Base-by-base conservation (phyloP, 2,888 invertebrate genomes). In the Hypomecis atomaria region DNA sequence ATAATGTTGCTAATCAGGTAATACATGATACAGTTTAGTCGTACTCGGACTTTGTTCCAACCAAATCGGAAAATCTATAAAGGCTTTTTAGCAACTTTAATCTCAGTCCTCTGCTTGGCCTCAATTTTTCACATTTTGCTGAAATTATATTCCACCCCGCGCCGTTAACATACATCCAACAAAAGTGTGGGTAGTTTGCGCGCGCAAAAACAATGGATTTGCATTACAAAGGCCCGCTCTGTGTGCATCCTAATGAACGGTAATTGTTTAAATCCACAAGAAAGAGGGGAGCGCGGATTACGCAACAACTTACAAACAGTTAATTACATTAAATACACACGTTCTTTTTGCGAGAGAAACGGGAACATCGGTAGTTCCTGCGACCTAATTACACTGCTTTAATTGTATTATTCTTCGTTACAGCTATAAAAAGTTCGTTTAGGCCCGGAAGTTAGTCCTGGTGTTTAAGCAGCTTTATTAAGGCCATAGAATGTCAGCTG, bases 201-300 rank as follows among this genome's bases (percentile, higher is more conserved):
- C 75, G 75, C 73, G 78, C 78, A 82, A 84, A 86, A 86, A 87
- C 87, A 85, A 83, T 79, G 81, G 75, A 85, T 87, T 86, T 87
- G 84, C 88, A 87, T 88, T 79, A 85, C 86, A 88, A 87, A 86
- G 81, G 79, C 84, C 68, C 66, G 74, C 72, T 72, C 71, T 73
- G 76, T 78, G 79, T 81, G 85, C 85, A 82, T 84, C 81, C 83
- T 87, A 86, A 88, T 85, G 84, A 87, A 87, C 83, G 78, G 78
- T 87, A 89, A 89, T 88, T 87, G 87, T 86, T 86, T 83, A 83
- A 87, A 85, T 82, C 84, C 82, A 85, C 88, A 86, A 86, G 84
- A 82, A 84, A 79, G 78, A 74, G 76, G 73, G 69, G 67, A 73
- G 70, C 71, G 71, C 67, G 59, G 79, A 79, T 77, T 78, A 78